These are phyloP conservation scores for Dendrolimus houi DNA, from an alignment of 2,888 invertebrate species.

Conservation along the genomic window DNA sequence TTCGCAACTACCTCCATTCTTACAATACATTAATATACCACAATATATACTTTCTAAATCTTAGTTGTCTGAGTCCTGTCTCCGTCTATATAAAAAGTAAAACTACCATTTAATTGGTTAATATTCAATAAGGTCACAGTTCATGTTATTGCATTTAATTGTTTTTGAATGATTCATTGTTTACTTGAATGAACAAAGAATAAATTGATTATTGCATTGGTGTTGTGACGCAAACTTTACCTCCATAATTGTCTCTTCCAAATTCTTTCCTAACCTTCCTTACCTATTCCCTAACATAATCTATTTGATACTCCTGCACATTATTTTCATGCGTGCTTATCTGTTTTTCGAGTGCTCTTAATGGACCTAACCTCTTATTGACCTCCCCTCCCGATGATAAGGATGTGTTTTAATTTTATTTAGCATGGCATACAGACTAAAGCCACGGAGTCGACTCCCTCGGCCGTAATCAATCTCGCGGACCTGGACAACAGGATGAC, in stretches of 20 bases:
- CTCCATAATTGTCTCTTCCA: neutral
- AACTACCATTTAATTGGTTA: neutral
- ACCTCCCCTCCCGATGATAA: constrained; percentile 37
- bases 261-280: neutral
- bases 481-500: constrained; percentile 84
- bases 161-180: constrained; percentile 40
- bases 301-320: no score
- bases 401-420: constrained; percentile 63
- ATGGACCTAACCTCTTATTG: constrained; percentile 9
- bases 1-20: no score
- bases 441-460: constrained; percentile 89
- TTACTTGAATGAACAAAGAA: constrained; percentile 14
- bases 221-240: constrained; percentile 14
- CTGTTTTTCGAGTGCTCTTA: no score
- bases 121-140: constrained; percentile 26
- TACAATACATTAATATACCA: no score
- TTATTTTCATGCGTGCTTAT: no score
- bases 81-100: no score
- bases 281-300: no score
- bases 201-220: constrained; percentile 15
- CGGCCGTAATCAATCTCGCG: constrained; percentile 88
- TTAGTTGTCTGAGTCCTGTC: no score
- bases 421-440: constrained; percentile 88
- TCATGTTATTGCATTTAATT: constrained; percentile 30
- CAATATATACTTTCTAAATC: no score